Base-by-base conservation (phyloP, 2,888 invertebrate species). In the Ommatoiulus sabulosus region DNA sequence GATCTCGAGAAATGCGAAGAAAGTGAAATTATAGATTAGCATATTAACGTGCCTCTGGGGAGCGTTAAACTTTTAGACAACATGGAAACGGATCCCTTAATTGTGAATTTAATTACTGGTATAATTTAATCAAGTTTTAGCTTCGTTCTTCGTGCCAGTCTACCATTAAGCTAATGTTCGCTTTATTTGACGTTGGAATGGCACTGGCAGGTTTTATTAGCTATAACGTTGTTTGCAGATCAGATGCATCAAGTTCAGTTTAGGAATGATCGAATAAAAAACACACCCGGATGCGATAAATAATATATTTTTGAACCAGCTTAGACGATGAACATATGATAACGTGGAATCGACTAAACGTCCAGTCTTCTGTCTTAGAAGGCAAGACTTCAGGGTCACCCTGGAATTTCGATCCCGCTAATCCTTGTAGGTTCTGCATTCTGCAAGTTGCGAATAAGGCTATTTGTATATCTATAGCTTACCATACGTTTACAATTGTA, bases 131-230 rank as follows among this genome's bases (percentile, higher is more conserved):
- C 24, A 72, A 72, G 57, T 57, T 4, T n/a, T 17, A 17, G 52
- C 5, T 46, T 8, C 8, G 15, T 15, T 52, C 52, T 63, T 72
- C 72, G 7, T 10, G 0, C 72, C 20, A 72, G 72, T 24, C 72
- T 72, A 24, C 72, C n/a, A 63, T 63, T 63, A 63, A 63, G n/a
- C 63, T 63, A 63, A 63, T 63, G n/a, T n/a, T 72, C 24, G 7
- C 7, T 24, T 24, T 24, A 4, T 72, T 72, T 72, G 72, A 72
- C 24, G 72, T 72, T 17, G 72, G 17, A 72, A 72, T 72, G 72
- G 72, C 17, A 72, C 6, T 24, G 72, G 72, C 72, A 72, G 24
- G 24, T 72, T 72, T 72, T 72, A 72, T 72, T 72, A 24, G 1
- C n/a, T 72, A 24, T 72, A 24, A 72, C 24, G 20, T 72, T 72